These are phyloP conservation scores for Chaetops frenatus DNA, from an alignment of 2,113 vertebrate species.

Conservation along the genomic window DNA sequence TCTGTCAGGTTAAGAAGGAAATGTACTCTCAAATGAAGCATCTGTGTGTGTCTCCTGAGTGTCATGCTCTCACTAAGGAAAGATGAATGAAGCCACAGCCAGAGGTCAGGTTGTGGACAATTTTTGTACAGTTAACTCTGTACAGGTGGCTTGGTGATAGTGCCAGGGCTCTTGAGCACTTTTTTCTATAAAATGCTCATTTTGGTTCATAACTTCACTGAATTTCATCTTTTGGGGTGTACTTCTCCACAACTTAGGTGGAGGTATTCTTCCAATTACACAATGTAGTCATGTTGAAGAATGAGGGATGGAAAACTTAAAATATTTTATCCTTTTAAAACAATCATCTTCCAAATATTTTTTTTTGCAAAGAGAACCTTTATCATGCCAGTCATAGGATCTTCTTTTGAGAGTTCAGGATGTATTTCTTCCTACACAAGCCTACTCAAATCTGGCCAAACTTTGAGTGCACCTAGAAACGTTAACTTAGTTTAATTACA, in stretches of 20 bases:
- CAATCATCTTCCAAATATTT: background rate
- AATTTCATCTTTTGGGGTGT: background rate
- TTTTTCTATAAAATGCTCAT: accelerated
- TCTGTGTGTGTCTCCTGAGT: background rate
- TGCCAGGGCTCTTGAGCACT: background rate
- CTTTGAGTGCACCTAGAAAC: background rate
- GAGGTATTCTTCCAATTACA: background rate
- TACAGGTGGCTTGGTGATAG: background rate
- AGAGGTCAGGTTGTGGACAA: background rate
- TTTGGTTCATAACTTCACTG: background rate
- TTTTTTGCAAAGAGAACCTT: background rate
- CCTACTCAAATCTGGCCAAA: background rate
- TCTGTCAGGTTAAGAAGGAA: background rate
- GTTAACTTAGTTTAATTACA: background rate
- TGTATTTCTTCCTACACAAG: background rate
- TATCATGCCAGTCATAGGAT: background rate
- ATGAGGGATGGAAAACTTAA: background rate
- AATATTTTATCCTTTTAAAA: background rate
- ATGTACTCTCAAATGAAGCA: background rate
- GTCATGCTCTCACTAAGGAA: background rate
- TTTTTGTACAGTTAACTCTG: background rate
- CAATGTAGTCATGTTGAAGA: background rate
- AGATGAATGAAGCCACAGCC: background rate
- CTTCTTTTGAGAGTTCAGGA: background rate
- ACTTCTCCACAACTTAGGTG: background rate